Percentiles rank a stretch among this genome's conserved stretches.
Conservation (phyloP, 2,113 vertebrate species). For the Tylochromis polylepis region DNA sequence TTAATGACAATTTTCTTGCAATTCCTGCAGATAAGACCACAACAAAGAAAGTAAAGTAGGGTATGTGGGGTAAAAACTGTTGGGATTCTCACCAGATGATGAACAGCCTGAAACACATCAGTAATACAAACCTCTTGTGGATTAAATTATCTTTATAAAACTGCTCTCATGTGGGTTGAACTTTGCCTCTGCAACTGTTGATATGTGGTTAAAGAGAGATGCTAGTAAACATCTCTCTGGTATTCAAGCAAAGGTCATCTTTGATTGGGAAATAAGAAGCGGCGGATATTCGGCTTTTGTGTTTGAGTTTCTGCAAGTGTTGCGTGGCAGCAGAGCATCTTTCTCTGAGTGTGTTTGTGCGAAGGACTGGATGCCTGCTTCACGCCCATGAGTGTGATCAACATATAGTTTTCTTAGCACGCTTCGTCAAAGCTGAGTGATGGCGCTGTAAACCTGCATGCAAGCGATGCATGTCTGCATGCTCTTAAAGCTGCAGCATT, state of each 20-base stretch:
- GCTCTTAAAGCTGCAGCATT: conserved; percentile 1
- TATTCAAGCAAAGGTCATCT: neutral
- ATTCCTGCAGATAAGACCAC: neutral
- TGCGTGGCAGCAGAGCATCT: conserved; percentile 15
- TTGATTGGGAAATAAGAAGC: conserved; percentile 14
- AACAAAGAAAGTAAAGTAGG: neutral
- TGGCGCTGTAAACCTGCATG: conserved; percentile 10
- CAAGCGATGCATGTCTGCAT: neutral
- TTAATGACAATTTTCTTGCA: neutral
- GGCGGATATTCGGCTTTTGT: neutral
- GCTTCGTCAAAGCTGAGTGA: conserved; percentile 11
- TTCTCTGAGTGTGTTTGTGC: neutral
- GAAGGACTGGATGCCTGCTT: neutral
- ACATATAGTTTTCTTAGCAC: conserved; percentile 10
- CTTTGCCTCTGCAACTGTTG: neutral
- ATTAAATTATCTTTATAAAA: neutral
- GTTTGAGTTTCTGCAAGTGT: conserved; percentile 16
- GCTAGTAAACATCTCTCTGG: neutral
- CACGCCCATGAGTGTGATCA: conserved; percentile 29
- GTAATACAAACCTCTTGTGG: neutral
- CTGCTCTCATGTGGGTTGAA: neutral
- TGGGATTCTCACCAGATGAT: neutral
- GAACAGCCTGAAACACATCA: neutral
- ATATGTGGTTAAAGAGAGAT: neutral
- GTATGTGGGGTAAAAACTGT: neutral